Conservation (phyloP, 2,888 invertebrate genomes). For the Pelosia muscerda region DNA sequence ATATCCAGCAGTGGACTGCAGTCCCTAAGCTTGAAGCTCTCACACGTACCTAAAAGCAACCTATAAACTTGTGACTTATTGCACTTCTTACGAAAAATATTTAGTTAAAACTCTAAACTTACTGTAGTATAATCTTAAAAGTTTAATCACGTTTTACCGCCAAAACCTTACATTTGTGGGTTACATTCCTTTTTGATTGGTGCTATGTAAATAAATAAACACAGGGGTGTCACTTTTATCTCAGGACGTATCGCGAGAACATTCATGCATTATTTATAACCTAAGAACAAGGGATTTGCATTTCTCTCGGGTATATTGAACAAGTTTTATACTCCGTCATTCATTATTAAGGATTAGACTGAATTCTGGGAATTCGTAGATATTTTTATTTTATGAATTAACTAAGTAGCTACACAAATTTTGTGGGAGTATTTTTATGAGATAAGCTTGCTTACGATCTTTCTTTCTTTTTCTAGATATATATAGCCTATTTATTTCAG, state of each 20-base stretch:
- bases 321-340: slow-evolving; percentile 78
- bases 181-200: slow-evolving; percentile 33
- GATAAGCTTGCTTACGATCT: slow-evolving; percentile 14
- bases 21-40: too few species aligned
- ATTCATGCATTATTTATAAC: slow-evolving; percentile 77
- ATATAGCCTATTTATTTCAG: too few species aligned
- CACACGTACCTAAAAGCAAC: too few species aligned
- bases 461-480: too few species aligned
- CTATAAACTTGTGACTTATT: not conserved
- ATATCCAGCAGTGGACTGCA: too few species aligned
- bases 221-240: slow-evolving; percentile 46
- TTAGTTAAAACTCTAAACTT: not conserved
- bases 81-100: not conserved
- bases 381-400: slow-evolving; percentile 49
- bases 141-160: not conserved
- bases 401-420: slow-evolving; percentile 53
- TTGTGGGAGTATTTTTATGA: slow-evolving; percentile 52
- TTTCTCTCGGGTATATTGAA: slow-evolving; percentile 73
- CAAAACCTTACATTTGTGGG: slow-evolving; percentile 17
- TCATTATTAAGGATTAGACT: slow-evolving; percentile 73
- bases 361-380: slow-evolving; percentile 59
- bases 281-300: slow-evolving; percentile 72
- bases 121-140: not conserved
- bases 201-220: slow-evolving; percentile 46
- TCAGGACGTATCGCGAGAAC: slow-evolving; percentile 32